Evolutionary conservation across 2,797 vertebrate species (phyloP).

Genomic region (Aphelocoma californica): DNA sequence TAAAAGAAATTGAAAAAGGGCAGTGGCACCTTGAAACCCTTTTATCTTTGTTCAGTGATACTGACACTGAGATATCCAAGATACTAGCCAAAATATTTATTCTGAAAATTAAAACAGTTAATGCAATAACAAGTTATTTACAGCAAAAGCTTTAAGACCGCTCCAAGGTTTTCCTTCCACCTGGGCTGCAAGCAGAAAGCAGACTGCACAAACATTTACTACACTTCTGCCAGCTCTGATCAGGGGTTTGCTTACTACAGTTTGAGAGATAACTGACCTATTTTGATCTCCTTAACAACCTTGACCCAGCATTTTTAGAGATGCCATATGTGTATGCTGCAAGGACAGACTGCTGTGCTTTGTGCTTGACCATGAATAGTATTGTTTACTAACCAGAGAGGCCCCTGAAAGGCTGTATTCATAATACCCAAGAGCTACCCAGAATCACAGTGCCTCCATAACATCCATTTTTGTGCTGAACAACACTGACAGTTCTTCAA

Average conservation of each 20-base stretch:
- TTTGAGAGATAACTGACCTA: neutral
- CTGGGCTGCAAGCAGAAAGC: neutral
- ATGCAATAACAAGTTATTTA: neutral
- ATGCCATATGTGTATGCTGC: neutral
- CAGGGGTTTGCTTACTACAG: neutral
- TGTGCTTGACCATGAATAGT: neutral
- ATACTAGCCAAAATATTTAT: neutral
- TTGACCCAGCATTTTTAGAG: slow-evolving; percentile 2
- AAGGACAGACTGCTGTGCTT: neutral
- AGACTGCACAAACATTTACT: neutral
- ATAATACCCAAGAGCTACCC: neutral
- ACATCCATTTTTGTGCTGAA: neutral
- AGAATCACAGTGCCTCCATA: neutral
- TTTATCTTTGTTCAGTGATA: neutral
- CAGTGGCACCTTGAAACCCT: neutral
- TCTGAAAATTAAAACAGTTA: neutral
- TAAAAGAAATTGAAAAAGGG: neutral
- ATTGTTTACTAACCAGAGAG: neutral
- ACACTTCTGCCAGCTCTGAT: neutral
- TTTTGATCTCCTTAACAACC: slow-evolving; percentile 24
- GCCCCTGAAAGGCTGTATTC: neutral
- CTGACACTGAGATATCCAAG: neutral
- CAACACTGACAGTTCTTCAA: neutral
- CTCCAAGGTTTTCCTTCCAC: neutral
- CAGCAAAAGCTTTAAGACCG: neutral